Evolutionary conservation across 2,888 invertebrate species (phyloP), one percentile per base, ranked within the genome.

Genomic region (Parnassius smintheus): DNA sequence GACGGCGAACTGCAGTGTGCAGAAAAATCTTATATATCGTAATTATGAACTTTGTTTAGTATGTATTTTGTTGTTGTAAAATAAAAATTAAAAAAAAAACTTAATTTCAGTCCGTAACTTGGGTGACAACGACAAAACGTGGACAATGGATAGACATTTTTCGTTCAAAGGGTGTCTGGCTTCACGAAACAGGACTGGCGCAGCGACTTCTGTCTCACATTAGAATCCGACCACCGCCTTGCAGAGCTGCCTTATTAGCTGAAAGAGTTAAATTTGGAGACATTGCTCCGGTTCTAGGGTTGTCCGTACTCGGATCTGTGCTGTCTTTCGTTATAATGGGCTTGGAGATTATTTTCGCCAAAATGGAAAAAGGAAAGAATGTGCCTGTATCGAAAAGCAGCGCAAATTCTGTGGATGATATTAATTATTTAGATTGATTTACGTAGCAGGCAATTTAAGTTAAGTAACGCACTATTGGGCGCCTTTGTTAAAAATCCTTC

Each of bases 251-350:
- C 0, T 64, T 90, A 2, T 77, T 89, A 0, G 89, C 89, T 44
- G 89, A 88, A 64, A 75, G 82, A 55, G 88, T 90, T 9, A 86
- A 82, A 11, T 70, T 88, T 12, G 80, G 78, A 46, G 89, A 90
- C 54, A 74, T 89, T 0, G 73, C 78, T 0, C 81, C 87, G 0
- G 66, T 85, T 2, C 42, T 89, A 1, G 69, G 67, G 0, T 55
- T 87, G 0, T 76, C 82, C 0, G 45, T 70, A 0, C 66, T 73
- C 2, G 85, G 84, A 3, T 78, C 71, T 0, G 7, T 78, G n/a
- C 25, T 82, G 0, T 82, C 89, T 1, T 48, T 83, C 0, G 45
- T 78, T 0, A 59, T 88, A 10, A 65, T 90, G 1, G 78, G 74
- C 0, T 0, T 81, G 0, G 89, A 90, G 61, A 74, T 82, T 1